phyloP scores from a whole-genome alignment of 2,888 invertebrate species.

The Tenodera sinensis region DNA sequence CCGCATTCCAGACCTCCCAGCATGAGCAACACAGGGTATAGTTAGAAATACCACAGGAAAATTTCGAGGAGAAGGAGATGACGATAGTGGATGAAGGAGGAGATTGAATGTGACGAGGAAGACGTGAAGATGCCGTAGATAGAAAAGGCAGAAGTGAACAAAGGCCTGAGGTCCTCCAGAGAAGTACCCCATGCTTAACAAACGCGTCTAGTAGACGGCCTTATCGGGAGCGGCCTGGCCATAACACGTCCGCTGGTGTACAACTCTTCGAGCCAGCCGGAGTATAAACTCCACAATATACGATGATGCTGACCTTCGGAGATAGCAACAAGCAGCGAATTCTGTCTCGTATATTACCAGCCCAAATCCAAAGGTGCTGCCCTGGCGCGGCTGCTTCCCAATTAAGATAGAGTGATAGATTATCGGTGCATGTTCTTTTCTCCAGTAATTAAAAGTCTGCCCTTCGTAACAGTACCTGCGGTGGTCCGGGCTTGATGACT shows the following conservation, averaged over 20 bases:
- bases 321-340: not conserved
- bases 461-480: not conserved
- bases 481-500: not conserved
- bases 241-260: not conserved
- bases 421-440: not conserved
- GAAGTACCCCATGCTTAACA: not conserved
- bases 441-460: not conserved
- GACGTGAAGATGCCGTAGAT: too few relatives aligned
- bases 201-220: not conserved
- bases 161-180: not conserved
- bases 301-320: constrained; percentile 11
- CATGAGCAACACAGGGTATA: too few relatives aligned
- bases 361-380: not conserved
- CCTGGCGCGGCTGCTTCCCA: not conserved
- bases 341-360: not conserved
- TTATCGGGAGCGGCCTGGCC: not conserved
- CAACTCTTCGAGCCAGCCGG: not conserved
- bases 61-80: too few relatives aligned
- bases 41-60: too few relatives aligned
- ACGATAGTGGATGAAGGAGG: too few relatives aligned
- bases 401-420: not conserved
- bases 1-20: too few relatives aligned
- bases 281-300: constrained; percentile 12
- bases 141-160: not conserved
- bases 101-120: too few relatives aligned